These are phyloP conservation scores for Sphaerodactylus townsendi DNA, from an alignment of 2,113 vertebrate genomes.

Conservation along the genomic window DNA sequence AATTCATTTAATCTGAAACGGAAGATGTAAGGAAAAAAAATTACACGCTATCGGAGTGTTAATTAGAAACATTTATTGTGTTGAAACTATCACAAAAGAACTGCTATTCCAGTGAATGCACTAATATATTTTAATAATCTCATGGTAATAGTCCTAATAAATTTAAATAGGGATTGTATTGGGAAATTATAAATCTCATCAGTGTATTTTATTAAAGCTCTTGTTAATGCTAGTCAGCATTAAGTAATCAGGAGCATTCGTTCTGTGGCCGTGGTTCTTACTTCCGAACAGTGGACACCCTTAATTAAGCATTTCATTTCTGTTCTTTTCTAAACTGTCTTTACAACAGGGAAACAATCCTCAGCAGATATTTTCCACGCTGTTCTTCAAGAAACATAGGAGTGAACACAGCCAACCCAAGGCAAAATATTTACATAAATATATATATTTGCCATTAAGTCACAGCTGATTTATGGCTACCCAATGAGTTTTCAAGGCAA, in stretches of 20 bases:
- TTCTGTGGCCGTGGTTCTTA: neutral
- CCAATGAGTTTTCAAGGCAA: too few relatives aligned
- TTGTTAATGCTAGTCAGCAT: conserved; percentile 33
- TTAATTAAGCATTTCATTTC: neutral
- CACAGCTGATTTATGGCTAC: too few relatives aligned
- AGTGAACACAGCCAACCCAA: accelerated
- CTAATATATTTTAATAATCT: conserved; percentile 55
- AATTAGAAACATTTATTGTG: conserved; percentile 55
- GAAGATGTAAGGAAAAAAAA: conserved; percentile 43
- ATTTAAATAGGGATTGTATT: conserved; percentile 41
- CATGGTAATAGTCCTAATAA: conserved; percentile 38
- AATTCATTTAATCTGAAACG: conserved; percentile 18
- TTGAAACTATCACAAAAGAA: conserved; percentile 46
- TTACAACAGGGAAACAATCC: neutral
- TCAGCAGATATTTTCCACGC: neutral
- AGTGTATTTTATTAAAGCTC: conserved; percentile 32
- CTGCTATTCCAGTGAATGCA: conserved; percentile 22
- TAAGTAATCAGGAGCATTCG: conserved; percentile 17
- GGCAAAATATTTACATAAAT: too few relatives aligned
- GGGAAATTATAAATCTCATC: conserved; percentile 40
- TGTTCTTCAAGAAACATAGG: accelerated
- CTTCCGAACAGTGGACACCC: neutral
- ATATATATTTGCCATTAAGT: too few relatives aligned
- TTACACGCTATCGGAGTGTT: conserved; percentile 32
- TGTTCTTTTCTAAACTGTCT: neutral